Base-by-base conservation (phyloP, 2,113 vertebrate species). In the Oceanodroma tethys region DNA sequence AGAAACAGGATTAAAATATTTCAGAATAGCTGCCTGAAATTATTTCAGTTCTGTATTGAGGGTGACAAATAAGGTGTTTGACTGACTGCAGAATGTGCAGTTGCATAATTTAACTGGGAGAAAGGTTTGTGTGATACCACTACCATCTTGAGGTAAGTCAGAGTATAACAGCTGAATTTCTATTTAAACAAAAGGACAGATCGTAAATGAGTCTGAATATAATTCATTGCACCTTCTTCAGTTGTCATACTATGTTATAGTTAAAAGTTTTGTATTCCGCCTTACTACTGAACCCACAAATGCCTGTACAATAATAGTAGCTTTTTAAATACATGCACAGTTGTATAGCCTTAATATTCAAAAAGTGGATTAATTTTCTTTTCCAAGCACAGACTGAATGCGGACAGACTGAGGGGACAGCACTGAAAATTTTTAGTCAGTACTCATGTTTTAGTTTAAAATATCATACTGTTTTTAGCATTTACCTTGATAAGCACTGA, bases 71-170 rank as follows among this genome's bases (percentile, higher is more conserved):
- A 52, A 81, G 25, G 42, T 29, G 58, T 72, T 26, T 3, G 58
- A 32, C 21, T 34, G 50, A 45, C 38, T 20, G 47, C 21, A 43
- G 40, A 9, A 38, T 55, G 42, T 10, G 38, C 45, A 52, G 20
- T 27, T 76, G 11, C 1, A 4, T 3, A 27, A 25, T 59, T 55
- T 40, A 42, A 17, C 36, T 16, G 30, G 14, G 23, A 70, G n/a
- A 32, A 36, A n/a, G 15, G 55, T 95, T 83, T 55, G 32, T 92
- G 93, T 47, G 78, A n/a, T 96, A 75, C 80, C 91, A 98, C 87
- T 97, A 86, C 98, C 98, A 98, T 97, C 98, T 98, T 95, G 96
- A 97, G 98, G 98, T 60, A 16, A 8, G 1, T 11, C n/a, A 12
- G 12, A 52, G 16, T 72, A 81, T 87, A 88, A 79, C 93, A 95